Percentiles rank a stretch among this genome's conserved stretches.
These are phyloP conservation scores for Agonopterix arenella DNA, from an alignment of 2,888 invertebrate species.

Conservation along the genomic window DNA sequence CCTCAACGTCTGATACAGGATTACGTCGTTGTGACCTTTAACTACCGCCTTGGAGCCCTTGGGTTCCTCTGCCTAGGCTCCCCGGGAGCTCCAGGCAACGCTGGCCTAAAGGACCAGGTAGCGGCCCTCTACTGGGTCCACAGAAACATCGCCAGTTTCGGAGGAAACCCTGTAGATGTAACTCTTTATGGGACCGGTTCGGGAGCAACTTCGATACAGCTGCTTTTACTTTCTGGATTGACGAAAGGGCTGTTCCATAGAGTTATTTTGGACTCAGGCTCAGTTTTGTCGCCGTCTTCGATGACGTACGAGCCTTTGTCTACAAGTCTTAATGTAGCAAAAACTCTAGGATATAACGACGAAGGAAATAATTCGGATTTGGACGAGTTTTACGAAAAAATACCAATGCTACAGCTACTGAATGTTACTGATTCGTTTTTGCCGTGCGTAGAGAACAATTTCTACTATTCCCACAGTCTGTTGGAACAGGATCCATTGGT, in stretches of 20 bases:
- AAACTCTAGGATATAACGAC: constrained; percentile 56
- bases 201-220: constrained; percentile 50
- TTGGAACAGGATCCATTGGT: constrained; percentile 43
- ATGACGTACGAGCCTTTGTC: constrained; percentile 38
- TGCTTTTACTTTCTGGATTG: constrained; percentile 46
- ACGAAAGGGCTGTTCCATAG: constrained; percentile 46
- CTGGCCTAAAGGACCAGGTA: constrained; percentile 62
- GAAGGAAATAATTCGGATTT: constrained; percentile 23
- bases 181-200: constrained; percentile 56
- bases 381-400: constrained; percentile 32
- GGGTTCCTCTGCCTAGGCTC: constrained; percentile 61
- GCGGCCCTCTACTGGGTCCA: constrained; percentile 63
- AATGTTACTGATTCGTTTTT: constrained; percentile 32
- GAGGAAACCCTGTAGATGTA: constrained; percentile 50
- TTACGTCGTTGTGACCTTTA: constrained; percentile 53
- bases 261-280: constrained; percentile 57
- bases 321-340: constrained; percentile 47
- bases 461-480: constrained; percentile 25
- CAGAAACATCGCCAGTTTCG: constrained; percentile 54
- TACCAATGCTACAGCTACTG: constrained; percentile 22
- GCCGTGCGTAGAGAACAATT: constrained; percentile 47
- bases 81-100: constrained; percentile 50
- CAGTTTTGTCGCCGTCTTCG: constrained; percentile 47
- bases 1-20: constrained; percentile 33
- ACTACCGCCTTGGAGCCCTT: constrained; percentile 55